Percentiles rank a stretch among this genome's conserved stretches.
Evolutionary conservation across 2,888 invertebrate species (phyloP).

Genomic region (Diaprepes abbreviatus): DNA sequence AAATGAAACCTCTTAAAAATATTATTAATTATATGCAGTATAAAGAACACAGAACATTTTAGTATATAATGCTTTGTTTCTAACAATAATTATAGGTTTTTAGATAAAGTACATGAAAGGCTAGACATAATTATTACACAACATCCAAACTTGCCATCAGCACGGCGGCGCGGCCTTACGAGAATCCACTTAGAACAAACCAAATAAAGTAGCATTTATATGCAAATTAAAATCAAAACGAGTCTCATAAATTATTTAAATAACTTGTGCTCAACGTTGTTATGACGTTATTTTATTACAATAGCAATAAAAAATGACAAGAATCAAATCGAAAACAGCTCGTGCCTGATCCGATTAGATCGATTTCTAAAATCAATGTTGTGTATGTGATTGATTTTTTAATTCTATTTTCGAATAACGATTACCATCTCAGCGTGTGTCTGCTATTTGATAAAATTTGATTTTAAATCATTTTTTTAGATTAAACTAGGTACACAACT

Average conservation of each 20-base stretch:
- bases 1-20: neutral
- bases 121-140: constrained; percentile 7
- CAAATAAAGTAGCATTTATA: constrained; percentile 46
- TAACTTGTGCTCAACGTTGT: constrained; percentile 38
- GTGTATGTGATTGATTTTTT: constrained; percentile 46
- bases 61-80: neutral
- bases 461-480: constrained; percentile 32
- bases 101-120: neutral
- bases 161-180: no score
- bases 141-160: neutral
- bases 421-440: constrained; percentile 40
- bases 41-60: neutral
- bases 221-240: constrained; percentile 38
- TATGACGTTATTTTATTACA: constrained; percentile 46
- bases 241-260: constrained; percentile 41
- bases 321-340: constrained; percentile 45
- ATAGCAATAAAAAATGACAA: constrained; percentile 41
- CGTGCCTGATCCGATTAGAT: constrained; percentile 48
- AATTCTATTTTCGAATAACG: constrained; percentile 38
- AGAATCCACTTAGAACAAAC: constrained; percentile 30
- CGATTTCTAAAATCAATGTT: constrained; percentile 42
- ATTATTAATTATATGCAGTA: constrained; percentile 3
- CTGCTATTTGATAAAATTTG: constrained; percentile 22
- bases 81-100: neutral
- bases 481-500: neutral